Percentiles rank a stretch among this genome's conserved stretches.
Evolutionary conservation across 2,797 vertebrate species (phyloP).

Genomic region (Malacoraja senta): DNA sequence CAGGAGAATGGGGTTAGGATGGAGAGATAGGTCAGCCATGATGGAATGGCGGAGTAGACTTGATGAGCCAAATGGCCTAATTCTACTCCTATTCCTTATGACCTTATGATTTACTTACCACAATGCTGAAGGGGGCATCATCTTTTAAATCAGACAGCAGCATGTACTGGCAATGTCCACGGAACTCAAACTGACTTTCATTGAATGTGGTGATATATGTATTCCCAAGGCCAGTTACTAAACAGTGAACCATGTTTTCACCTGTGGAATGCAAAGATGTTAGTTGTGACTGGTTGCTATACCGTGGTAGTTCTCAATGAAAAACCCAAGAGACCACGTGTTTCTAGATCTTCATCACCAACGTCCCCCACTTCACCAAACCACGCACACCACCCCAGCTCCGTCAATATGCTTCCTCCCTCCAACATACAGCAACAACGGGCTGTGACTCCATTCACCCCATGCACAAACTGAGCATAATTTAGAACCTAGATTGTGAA

Average conservation of each 20-base stretch:
- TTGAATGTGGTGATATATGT: slow-evolving; percentile 11
- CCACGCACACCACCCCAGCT: too few species aligned
- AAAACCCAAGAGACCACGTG: not conserved
- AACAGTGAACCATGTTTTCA: not conserved
- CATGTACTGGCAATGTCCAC: slow-evolving; percentile 9
- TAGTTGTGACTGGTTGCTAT: not conserved
- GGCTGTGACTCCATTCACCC: too few species aligned
- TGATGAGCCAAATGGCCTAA: too few species aligned
- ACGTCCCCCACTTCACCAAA: too few species aligned
- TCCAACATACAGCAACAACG: too few species aligned
- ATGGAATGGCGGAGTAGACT: too few species aligned
- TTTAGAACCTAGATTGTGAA: not conserved
- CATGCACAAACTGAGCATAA: not conserved
- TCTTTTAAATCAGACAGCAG: not conserved
- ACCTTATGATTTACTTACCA: not conserved
- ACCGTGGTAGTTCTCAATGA: not conserved
- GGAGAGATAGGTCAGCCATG: too few species aligned
- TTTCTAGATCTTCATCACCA: too few species aligned
- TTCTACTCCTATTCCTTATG: too few species aligned
- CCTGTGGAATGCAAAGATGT: not conserved
- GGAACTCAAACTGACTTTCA: slow-evolving; percentile 7
- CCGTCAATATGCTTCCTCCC: too few species aligned
- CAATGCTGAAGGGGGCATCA: not conserved
- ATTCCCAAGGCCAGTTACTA: slow-evolving; percentile 2
- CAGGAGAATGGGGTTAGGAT: too few species aligned